A percentile compares a stretch with the other conserved stretches of the same genome.
Evolutionary conservation across 2,113 vertebrate species (phyloP).

Genomic region (Scopus umbretta): DNA sequence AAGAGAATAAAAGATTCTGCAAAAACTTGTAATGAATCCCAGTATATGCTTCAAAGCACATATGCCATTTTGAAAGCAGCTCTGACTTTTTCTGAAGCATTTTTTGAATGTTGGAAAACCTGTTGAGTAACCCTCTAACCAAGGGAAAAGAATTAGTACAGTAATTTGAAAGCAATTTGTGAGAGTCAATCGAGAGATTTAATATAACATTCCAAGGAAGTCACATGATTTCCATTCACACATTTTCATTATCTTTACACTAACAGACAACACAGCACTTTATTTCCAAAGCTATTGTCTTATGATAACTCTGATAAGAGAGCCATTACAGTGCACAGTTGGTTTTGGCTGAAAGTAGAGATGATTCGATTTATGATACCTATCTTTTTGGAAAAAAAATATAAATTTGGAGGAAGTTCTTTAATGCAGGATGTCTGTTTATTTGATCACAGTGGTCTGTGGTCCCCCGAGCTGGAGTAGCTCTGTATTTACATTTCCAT

Average conservation of each 20-base stretch:
- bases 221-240: background rate
- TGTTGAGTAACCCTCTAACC: background rate
- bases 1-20: background rate
- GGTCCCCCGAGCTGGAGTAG: background rate
- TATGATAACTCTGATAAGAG: background rate
- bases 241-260: conserved; percentile 19
- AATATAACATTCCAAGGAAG: background rate
- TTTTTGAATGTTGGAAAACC: background rate
- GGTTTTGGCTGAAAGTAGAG: background rate
- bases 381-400: background rate
- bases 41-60: background rate
- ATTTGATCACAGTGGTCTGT: background rate
- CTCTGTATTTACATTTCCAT: background rate
- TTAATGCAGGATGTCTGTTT: background rate
- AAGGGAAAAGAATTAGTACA: background rate
- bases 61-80: background rate
- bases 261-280: background rate
- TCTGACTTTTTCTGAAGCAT: background rate
- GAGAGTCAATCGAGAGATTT: background rate
- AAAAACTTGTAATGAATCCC: background rate
- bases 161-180: background rate
- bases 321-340: background rate
- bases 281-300: background rate
- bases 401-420: background rate
- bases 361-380: background rate